Conservation (phyloP, 2,113 vertebrate species). For the Oreotragus oreotragus region DNA sequence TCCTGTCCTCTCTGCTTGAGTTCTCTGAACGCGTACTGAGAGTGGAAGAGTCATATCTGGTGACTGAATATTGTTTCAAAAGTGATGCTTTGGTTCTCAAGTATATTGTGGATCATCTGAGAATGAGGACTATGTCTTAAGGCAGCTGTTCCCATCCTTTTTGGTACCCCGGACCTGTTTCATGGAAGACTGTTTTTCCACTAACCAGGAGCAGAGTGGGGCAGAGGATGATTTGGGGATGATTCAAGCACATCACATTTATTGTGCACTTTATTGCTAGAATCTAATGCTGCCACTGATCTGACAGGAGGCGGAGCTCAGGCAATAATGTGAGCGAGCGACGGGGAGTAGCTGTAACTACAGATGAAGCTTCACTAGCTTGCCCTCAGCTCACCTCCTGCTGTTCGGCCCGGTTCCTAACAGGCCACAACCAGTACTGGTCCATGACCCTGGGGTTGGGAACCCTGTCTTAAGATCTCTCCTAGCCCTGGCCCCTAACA, state of each 20-base stretch:
- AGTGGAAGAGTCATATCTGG: neutral
- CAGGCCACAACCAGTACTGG: neutral
- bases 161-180: neutral
- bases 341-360: neutral
- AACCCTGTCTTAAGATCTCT: neutral
- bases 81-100: neutral
- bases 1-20: neutral
- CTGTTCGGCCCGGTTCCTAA: neutral
- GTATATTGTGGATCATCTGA: neutral
- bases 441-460: too few species aligned
- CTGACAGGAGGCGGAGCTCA: neutral
- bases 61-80: neutral
- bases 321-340: rapidly evolving
- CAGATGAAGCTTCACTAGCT: neutral
- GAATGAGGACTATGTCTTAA: neutral
- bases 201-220: neutral
- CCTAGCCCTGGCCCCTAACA: neutral
- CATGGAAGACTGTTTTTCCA: neutral
- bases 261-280: neutral
- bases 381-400: neutral
- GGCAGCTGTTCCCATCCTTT: neutral
- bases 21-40: neutral
- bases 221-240: neutral
- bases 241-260: neutral
- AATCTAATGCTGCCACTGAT: neutral